Percentiles rank a stretch among this genome's conserved stretches.
Conservation (phyloP, 1,140 invertebrate species). For the Agraylea sexmaculata region DNA sequence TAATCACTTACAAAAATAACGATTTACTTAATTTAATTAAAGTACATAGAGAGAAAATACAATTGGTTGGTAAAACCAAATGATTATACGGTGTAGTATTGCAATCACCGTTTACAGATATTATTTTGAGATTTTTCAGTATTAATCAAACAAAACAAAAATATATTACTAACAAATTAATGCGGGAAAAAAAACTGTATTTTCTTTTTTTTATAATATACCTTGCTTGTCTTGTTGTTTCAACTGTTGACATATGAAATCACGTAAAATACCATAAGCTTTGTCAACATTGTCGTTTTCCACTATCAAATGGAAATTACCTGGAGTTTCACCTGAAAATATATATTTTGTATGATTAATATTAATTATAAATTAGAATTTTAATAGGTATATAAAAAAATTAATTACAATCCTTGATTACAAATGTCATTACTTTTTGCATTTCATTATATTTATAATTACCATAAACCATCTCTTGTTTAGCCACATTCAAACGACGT, state of each 20-base stretch:
- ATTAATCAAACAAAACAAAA: background rate
- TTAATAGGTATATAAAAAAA: slow-evolving; percentile 12
- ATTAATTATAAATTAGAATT: slow-evolving; percentile 1
- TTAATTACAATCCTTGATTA: background rate
- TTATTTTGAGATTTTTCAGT: background rate
- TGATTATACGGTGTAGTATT: slow-evolving; percentile 2
- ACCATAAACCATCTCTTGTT: slow-evolving; percentile 77
- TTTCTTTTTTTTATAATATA: slow-evolving; percentile 14
- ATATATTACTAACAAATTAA: background rate
- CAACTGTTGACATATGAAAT: slow-evolving; percentile 52
- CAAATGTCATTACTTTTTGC: background rate
- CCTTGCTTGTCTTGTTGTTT: slow-evolving; percentile 33
- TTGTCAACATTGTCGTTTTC: slow-evolving; percentile 86
- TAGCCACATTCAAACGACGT: slow-evolving; percentile 60
- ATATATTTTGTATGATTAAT: slow-evolving; percentile 13
- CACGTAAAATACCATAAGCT: slow-evolving; percentile 70
- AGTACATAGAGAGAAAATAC: background rate
- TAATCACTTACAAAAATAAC: too few relatives aligned
- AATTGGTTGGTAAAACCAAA: slow-evolving; percentile 1
- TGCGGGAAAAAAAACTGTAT: background rate
- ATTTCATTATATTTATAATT: slow-evolving; percentile 17
- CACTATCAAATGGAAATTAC: slow-evolving; percentile 83
- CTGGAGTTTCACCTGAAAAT: slow-evolving; percentile 52
- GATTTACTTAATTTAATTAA: too few relatives aligned
- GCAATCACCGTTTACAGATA: background rate